Base-by-base conservation (phyloP, 2,797 vertebrate species). In the Chelidonichthys spinosus region DNA sequence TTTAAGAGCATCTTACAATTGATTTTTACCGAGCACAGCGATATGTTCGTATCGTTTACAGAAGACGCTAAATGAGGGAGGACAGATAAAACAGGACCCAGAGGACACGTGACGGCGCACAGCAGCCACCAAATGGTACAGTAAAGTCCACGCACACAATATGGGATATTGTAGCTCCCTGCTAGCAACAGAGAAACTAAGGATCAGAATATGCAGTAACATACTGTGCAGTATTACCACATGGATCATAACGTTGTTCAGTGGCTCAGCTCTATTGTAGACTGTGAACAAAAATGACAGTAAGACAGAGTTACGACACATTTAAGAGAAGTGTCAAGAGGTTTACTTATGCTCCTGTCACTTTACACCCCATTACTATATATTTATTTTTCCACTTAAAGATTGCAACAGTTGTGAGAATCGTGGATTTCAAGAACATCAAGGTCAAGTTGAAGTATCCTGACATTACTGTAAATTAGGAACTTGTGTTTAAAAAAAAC, bases 91-190 rank as follows among this genome's bases (percentile, higher is more conserved):
- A 40, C 39, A 37, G 46, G 36, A 50, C 43, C 65, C 11, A 47
- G 17, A 49, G 76, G 37, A 59, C 69, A 61, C 17, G 35, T n/a
- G 56, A 56, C 64, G 76, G 75, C 58, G 53, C 80, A 63, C 60
- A 83, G 53, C 44, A 79, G 86, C 75, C 87, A 75, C 65, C 85
- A 86, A 79, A 73, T 69, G 85, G 85, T 71, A 8, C 54, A 53
- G 63, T 43, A 17, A 65, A 42, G 47, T 79, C 73, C 86, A 80
- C 85, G 63, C 79, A 89, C 42, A 65, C 32, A 44, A 25, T 25
- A 7, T 14, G 18, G 0, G 18, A 36, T 17, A 8, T 14, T 61
- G 33, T 11, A 7, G 60, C 36, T 40, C 14, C 14, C 39, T 39
- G 37, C 15, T 13, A 5, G 15, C 13, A 35, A 35, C 1, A 50